Conservation (phyloP, 2,113 vertebrate genomes). For the Cyphomyrus discorhynchus region DNA sequence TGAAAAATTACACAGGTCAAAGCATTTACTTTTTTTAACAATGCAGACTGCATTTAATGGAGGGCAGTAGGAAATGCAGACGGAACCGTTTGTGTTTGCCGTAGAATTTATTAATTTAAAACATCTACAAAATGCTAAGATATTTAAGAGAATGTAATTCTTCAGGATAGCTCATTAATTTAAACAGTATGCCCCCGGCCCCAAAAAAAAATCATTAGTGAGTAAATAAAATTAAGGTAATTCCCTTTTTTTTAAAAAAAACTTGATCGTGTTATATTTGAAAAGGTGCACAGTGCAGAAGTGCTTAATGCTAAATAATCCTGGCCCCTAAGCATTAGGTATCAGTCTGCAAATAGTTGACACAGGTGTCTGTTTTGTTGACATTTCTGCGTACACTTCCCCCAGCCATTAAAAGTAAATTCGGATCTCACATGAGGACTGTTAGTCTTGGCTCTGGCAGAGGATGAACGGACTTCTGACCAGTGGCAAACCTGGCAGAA, state of each 20-base stretch:
- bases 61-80: neutral
- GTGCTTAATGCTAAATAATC: neutral
- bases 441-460: neutral
- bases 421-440: neutral
- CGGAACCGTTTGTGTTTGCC: neutral
- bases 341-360: neutral
- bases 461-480: slow-evolving; percentile 6
- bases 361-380: slow-evolving; percentile 12
- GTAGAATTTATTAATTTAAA: neutral
- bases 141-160: neutral
- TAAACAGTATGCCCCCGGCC: neutral
- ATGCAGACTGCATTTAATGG: neutral
- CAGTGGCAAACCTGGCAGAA: neutral
- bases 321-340: neutral
- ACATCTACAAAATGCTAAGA: neutral
- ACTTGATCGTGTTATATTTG: neutral
- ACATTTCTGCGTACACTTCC: neutral
- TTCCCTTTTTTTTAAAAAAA: neutral
- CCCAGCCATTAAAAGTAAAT: neutral
- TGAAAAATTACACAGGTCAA: neutral
- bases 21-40: neutral
- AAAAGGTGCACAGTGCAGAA: neutral
- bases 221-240: neutral
- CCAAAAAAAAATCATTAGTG: neutral
- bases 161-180: neutral